Evolutionary conservation across 1,140 invertebrate species (phyloP).

Genomic region (Sminthurinus signatus): DNA sequence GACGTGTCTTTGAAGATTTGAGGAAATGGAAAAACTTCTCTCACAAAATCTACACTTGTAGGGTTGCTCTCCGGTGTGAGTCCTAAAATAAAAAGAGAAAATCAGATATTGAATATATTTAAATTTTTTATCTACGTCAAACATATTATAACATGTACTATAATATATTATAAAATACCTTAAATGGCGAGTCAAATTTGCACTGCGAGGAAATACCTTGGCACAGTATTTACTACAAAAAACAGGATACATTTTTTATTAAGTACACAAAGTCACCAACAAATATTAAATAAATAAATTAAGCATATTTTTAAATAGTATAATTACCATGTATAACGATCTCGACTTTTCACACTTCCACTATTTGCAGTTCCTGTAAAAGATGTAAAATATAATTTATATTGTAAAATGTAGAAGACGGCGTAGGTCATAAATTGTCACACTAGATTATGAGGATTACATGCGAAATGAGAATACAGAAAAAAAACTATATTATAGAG

Average conservation of each 20-base stretch:
- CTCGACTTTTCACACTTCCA: neutral
- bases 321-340: neutral
- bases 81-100: too few species aligned
- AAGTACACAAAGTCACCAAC: neutral
- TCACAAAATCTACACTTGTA: conserved; percentile 99
- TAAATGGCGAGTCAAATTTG: conserved; percentile 92
- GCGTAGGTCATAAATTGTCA: too few species aligned
- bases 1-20: conserved; percentile 95
- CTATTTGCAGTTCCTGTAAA: neutral
- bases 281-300: neutral
- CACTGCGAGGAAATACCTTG: conserved; percentile 85
- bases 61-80: conserved; percentile 96
- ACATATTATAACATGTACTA: neutral
- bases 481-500: too few species aligned
- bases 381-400: too few species aligned
- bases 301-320: neutral
- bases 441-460: too few species aligned
- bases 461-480: too few species aligned
- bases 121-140: conserved; percentile 1
- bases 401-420: too few species aligned
- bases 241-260: neutral
- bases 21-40: conserved; percentile 95
- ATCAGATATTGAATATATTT: too few species aligned
- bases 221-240: conserved; percentile 90
- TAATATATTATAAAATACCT: conserved; percentile 51